A percentile compares a stretch with the other conserved stretches of the same genome.
Conservation (phyloP, 2,888 invertebrate species). For the Orchesellides sinensis region DNA sequence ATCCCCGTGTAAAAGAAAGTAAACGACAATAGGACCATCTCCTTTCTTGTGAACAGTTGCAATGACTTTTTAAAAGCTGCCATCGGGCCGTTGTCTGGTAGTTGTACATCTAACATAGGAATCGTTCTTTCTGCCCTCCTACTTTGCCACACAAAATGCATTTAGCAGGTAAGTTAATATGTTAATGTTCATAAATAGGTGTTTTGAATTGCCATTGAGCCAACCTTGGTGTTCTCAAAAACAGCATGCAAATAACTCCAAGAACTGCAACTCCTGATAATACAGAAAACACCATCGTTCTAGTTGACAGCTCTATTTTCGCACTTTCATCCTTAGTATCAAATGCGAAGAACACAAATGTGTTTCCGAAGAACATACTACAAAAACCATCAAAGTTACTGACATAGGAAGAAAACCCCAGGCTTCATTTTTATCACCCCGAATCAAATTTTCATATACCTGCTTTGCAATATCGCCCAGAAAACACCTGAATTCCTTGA, state of each 20-base stretch:
- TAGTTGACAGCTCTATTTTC: slow-evolving; percentile 83
- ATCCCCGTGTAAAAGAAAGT: slow-evolving; percentile 82
- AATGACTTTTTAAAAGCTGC: slow-evolving; percentile 70
- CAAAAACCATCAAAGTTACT: slow-evolving; percentile 76
- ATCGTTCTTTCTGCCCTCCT: slow-evolving; percentile 32
- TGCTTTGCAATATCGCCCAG: slow-evolving; percentile 97
- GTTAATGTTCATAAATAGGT: background rate
- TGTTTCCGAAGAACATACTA: slow-evolving; percentile 96
- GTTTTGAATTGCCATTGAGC: background rate
- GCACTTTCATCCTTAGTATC: slow-evolving; percentile 82
- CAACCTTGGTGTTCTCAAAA: slow-evolving; percentile 62
- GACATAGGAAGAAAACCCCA: background rate
- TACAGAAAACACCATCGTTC: slow-evolving; percentile 89
- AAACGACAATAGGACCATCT: slow-evolving; percentile 71
- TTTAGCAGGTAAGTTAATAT: background rate
- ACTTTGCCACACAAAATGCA: too few relatives aligned
- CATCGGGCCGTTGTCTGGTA: slow-evolving; percentile 55
- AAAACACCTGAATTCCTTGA: slow-evolving; percentile 96
- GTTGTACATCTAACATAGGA: slow-evolving; percentile 35
- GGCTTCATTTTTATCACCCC: background rate
- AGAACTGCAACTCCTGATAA: slow-evolving; percentile 79
- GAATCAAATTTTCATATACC: slow-evolving; percentile 81
- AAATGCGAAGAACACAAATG: slow-evolving; percentile 95
- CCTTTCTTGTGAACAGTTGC: slow-evolving; percentile 59
- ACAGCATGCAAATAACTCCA: slow-evolving; percentile 80